Evolutionary conservation across 2,797 vertebrate species (phyloP), one percentile per base, ranked within the genome.

Genomic region (Cossypha polioptera): DNA sequence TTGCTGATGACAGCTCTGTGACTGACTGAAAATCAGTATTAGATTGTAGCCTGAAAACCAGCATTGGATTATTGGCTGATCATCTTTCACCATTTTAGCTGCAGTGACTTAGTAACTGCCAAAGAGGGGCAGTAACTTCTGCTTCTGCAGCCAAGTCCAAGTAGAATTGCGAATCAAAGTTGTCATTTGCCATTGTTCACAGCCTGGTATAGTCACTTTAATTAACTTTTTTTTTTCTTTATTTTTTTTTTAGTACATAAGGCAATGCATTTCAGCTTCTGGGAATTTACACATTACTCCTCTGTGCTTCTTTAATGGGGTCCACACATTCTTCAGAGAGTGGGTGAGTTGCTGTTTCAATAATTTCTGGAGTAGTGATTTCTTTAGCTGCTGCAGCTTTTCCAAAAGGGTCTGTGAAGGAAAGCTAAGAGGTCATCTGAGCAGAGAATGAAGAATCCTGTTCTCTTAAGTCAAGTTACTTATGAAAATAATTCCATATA

Each of bases 311-410:
- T 87, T 38, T 73, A 85, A 57, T 1, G 8, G 63, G 24, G 21
- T 96, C 38, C n/a, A 63, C 18, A 3, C 26, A 2, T 85, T 89
- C 72, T 94, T 91, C 42, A 20, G 55, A 48, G 63, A 75, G 29
- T 58, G 59, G 19, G 53, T 57, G 84, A 18, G n/a, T 87, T 91
- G 29, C 29, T 69, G 18, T 89, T 95, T 77, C 43, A 88, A 16
- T 90, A 59, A 85, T 89, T 92, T 91, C 88, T 89, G 65, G 33
- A 85, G 28, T 10, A 71, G 45, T 55, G n/a, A 69, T 89, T 93
- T 87, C 63, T 94, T 87, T 88, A 91, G 59, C 79, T 90, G 73
- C 79, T 93, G 82, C 42, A 88, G 35, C 10, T 76, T 92, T 77
- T 87, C 53, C 68, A 42, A 89, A 85, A 83, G 24, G 26, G 31